phyloP scores from a whole-genome alignment of 1,140 invertebrate genomes.

The Lasioglossum albipes region DNA sequence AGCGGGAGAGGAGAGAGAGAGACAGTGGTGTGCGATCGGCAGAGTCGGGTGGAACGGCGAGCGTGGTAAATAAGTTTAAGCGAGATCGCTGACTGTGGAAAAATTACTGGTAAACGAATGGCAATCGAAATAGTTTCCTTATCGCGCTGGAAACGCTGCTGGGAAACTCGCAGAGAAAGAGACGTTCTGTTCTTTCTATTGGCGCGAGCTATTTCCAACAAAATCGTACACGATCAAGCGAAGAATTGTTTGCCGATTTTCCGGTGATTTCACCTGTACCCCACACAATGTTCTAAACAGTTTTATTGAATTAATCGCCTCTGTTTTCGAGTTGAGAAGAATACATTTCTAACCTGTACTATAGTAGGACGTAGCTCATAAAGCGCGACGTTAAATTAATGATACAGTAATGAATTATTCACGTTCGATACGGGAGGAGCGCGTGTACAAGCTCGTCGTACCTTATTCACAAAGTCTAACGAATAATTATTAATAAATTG shows the following conservation, averaged over 20 bases:
- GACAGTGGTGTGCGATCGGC: too few species aligned
- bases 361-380: too few species aligned
- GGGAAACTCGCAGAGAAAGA: background rate
- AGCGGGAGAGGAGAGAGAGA: too few species aligned
- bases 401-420: background rate
- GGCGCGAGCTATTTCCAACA: background rate
- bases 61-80: conserved; percentile 14
- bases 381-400: background rate
- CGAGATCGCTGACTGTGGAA: background rate
- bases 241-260: background rate
- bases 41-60: too few species aligned
- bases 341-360: background rate
- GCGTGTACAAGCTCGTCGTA: background rate
- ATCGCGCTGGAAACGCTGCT: background rate
- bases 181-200: background rate
- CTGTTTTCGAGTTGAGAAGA: too few species aligned
- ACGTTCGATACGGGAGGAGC: background rate
- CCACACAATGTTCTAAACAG: too few species aligned
- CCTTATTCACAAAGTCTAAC: background rate
- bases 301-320: too few species aligned
- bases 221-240: background rate
- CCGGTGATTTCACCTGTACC: too few species aligned
- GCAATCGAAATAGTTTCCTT: background rate
- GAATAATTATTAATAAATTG: background rate
- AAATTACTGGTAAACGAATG: background rate